Percentiles rank a stretch among this genome's conserved stretches.
These are phyloP conservation scores for Eulemur coronatus DNA, from an alignment of 2,797 vertebrate genomes.

Conservation along the genomic window DNA sequence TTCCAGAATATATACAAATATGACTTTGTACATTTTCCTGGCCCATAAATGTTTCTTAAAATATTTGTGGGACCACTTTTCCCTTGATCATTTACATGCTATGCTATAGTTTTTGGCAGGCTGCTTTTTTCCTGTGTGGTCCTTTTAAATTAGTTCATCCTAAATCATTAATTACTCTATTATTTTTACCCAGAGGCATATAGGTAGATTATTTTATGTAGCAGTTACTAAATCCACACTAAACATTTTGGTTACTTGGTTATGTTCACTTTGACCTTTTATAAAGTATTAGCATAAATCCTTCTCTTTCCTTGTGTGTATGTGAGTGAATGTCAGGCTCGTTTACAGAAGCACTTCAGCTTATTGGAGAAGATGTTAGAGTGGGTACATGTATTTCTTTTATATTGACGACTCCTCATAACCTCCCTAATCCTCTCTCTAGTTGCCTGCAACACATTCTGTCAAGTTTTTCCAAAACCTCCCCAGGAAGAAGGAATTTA, in stretches of 20 bases:
- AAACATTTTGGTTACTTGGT: background rate
- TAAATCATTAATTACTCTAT: background rate
- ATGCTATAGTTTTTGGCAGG: background rate
- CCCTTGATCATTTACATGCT: background rate
- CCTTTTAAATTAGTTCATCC: background rate
- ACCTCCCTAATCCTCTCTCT: background rate
- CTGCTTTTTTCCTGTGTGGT: background rate
- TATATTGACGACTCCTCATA: background rate
- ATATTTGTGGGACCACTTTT: background rate
- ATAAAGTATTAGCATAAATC: background rate
- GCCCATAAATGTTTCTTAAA: constrained; percentile 10
- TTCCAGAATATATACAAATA: background rate
- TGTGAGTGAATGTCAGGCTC: background rate
- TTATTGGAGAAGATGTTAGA: background rate
- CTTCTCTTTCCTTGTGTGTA: background rate
- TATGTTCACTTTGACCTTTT: background rate
- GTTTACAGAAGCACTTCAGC: background rate
- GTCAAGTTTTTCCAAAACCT: background rate
- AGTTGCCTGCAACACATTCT: background rate
- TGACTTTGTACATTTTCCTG: background rate
- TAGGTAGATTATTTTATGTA: background rate
- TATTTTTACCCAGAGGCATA: background rate
- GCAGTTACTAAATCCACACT: background rate
- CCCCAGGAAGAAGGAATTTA: background rate
- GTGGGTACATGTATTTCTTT: background rate